Evolutionary conservation across 2,797 vertebrate species (phyloP).

Genomic region (Bucorvus abyssinicus): DNA sequence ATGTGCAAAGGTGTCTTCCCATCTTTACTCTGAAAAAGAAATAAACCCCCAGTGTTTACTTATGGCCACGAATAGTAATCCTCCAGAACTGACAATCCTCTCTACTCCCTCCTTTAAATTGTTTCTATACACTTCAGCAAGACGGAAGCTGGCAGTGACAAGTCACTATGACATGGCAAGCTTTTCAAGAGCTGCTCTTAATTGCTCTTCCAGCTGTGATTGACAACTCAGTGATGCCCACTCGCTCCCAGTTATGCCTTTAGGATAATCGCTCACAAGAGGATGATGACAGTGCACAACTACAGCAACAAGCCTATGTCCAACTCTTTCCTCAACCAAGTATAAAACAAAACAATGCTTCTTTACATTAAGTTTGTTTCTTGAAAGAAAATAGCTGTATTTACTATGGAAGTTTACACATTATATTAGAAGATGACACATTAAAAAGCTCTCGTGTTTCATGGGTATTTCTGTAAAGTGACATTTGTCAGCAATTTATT

Average conservation of each 20-base stretch:
- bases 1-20: slow-evolving; percentile 98
- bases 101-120: not conserved
- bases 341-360: not conserved
- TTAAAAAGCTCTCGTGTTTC: not conserved
- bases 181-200: not conserved
- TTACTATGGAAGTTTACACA: not conserved
- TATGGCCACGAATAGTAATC: not conserved
- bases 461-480: not conserved
- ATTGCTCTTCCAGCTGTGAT: not conserved
- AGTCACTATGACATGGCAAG: not conserved
- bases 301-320: not conserved
- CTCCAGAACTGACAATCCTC: not conserved
- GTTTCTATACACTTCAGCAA: not conserved
- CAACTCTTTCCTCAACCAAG: not conserved
- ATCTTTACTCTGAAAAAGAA: slow-evolving; percentile 90
- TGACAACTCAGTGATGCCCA: not conserved
- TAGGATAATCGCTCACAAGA: not conserved
- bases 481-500: not conserved
- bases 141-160: not conserved
- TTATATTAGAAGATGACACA: not conserved
- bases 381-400: not conserved
- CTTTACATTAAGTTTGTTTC: not conserved
- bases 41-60: not conserved
- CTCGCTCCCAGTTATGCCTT: not conserved
- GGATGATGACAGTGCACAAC: not conserved